phyloP scores from a whole-genome alignment of 2,797 vertebrate species.

The Erpetoichthys calabaricus region DNA sequence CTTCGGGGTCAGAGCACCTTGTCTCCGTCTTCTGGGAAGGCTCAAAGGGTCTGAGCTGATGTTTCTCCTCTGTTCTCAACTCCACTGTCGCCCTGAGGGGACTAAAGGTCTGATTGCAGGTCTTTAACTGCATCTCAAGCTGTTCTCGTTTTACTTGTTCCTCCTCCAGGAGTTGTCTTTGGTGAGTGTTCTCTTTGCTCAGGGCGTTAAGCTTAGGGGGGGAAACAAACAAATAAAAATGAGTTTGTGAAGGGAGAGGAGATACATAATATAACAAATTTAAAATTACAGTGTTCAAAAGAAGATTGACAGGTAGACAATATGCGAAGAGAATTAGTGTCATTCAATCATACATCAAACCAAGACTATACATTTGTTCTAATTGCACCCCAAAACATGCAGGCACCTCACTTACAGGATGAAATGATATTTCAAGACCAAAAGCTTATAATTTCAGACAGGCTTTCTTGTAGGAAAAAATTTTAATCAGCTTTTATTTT shows the following conservation, averaged over 20 bases:
- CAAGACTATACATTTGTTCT: no score
- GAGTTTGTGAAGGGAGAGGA: constrained; percentile 8
- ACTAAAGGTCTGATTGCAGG: constrained; percentile 9
- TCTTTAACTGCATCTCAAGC: constrained; percentile 26
- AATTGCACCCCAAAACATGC: no score
- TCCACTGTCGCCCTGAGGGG: constrained; percentile 13
- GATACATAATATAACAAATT: constrained; percentile 8
- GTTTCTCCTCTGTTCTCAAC: constrained; percentile 11
- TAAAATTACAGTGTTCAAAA: constrained; percentile 9
- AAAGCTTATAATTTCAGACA: not conserved
- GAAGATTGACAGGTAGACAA: no score
- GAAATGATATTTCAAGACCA: not conserved
- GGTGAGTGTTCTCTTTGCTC: constrained; percentile 34
- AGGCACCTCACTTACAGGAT: no score
- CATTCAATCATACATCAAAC: no score
- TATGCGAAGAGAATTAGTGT: no score
- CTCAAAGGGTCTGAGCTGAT: constrained; percentile 6
- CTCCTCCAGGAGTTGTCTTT: constrained; percentile 40
- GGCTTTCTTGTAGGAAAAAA: not conserved
- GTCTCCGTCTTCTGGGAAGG: constrained; percentile 3
- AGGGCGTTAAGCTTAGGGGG: constrained; percentile 38
- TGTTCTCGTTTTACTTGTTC: constrained; percentile 29
- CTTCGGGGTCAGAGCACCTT: constrained; percentile 15
- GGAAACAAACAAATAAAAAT: constrained; percentile 9
- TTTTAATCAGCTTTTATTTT: not conserved